Evolutionary conservation across 30 jellyfish, hydroid and myxozoan genomes (phyloP), one percentile per base, ranked within the genome.

Genomic region (Sanderia malayensis): DNA sequence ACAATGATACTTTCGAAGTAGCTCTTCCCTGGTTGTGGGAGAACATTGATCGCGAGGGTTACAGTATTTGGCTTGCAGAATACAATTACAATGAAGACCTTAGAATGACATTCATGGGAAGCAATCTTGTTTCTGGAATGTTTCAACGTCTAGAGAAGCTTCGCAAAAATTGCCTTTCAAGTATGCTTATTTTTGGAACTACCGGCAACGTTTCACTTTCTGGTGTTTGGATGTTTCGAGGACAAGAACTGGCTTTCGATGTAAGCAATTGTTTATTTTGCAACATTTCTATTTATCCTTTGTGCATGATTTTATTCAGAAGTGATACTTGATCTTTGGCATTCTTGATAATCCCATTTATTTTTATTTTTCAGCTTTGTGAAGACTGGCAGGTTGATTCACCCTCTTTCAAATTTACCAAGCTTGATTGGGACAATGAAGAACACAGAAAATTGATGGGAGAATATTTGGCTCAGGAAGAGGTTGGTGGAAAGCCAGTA

Each of bases 11-110:
- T 0, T 70, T 23, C 11, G 72, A 31, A 27, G 97, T 44, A 0
- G 95, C 96, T 18, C 69, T 87, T 31, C 96, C 96, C 13, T 94
- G 95, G 96, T 71, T 94, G 58, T 87, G 94, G 94, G 88, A 87
- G 13, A 77, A 94, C 61, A 57, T 74, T 70, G 99, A 94, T 34
- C 69, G 53, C 27, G 88, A 87, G 64, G 96, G 96, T 8, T 82
- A 72, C 89, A 81, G 96, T 62, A 61, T 87, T 31, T 94, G 97
- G 97, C 58, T 73, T 34, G 86, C 77, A 3, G 92, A 82, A 29
- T 94, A 94, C 84, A 82, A 28, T 49, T 94, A 81, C 79, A 45
- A 60, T 64, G 96, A 94, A 11, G 96, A 87, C 10, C 37, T 81
- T 25, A 41, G 28, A 11, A 24, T n/a, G 58, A 74, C 47, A 1